Evolutionary conservation across 2,797 vertebrate species (phyloP), one percentile per base, ranked within the genome.

Genomic region (Sus cebifrons): DNA sequence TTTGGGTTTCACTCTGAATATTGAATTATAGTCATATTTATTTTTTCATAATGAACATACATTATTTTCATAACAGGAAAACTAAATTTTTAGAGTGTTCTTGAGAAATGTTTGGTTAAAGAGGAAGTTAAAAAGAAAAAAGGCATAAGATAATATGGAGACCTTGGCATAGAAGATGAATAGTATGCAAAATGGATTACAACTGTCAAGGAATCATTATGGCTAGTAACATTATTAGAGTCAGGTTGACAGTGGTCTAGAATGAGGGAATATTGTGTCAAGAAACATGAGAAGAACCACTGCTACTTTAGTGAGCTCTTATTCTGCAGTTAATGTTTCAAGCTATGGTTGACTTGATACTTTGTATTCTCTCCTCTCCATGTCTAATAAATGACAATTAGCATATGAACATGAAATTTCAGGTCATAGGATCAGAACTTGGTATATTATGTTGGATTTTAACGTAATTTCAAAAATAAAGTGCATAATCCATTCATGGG

Each of bases 251-350:
- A 77, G 29, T 68, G 58, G 0, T 7, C 0, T 56, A 29, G 7
- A 60, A 60, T 75, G 3, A 21, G 0, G 10, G 40, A 11, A 11
- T n/a, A n/a, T 25, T 36, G 29, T 54, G 4, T 44, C 32, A 36
- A n/a, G 3, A 62, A 79, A 27, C 14, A 2, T 4, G 7, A 52
- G 5, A 11, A 6, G 6, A 0, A 8, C 0, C 32, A 13, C 2
- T 65, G 25, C 13, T 71, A 4, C 27, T 40, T 60, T 52, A 16
- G 12, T 23, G 29, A 11, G 1, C 58, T 82, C 23, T 90, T 10
- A 54, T 2, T 27, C 10, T 85, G 3, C 88, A 9, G 23, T n/a
- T 82, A 25, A 25, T 74, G 14, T 44, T 74, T 90, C 27, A 52
- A 49, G 56, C 6, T 8, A 1, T 17, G 0, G 23, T 54, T 60